Percentiles rank a stretch among this genome's conserved stretches.
phyloP scores from a whole-genome alignment of 1,140 invertebrate genomes.

The Aphaenogaster ashmeadi region DNA sequence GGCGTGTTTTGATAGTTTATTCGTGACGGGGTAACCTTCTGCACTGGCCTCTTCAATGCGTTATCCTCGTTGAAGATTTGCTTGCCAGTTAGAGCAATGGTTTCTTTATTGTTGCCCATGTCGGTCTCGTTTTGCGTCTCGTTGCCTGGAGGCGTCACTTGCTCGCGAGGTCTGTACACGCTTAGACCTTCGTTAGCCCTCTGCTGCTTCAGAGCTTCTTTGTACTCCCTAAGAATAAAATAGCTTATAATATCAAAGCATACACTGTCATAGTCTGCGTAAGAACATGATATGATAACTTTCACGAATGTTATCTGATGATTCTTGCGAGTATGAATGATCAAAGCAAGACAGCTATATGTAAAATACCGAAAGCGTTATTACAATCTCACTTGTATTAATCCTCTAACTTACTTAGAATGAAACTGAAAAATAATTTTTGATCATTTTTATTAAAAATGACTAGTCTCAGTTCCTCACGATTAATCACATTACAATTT shows the following conservation, averaged over 20 bases:
- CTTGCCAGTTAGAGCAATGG: conserved; percentile 72
- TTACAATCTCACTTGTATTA: conserved; percentile 10
- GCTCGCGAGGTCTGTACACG: conserved; percentile 90
- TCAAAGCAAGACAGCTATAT: conserved; percentile 29
- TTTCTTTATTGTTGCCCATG: conserved; percentile 66
- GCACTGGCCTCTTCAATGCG: conserved; percentile 87
- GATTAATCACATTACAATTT: background rate
- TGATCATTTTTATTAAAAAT: background rate
- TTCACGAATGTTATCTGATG: conserved; percentile 25
- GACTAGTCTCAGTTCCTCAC: too few relatives aligned
- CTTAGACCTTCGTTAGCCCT: conserved; percentile 91
- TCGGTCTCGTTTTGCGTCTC: conserved; percentile 81
- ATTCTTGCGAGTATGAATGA: conserved; percentile 26
- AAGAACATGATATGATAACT: conserved; percentile 24
- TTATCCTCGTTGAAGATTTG: conserved; percentile 84
- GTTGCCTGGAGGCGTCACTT: conserved; percentile 79
- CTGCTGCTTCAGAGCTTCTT: conserved; percentile 94
- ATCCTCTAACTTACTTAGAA: conserved; percentile 5
- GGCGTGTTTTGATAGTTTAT: conserved; percentile 82
- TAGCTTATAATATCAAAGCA: conserved; percentile 15
- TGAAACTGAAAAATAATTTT: background rate
- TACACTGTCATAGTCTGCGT: background rate
- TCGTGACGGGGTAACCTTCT: conserved; percentile 88
- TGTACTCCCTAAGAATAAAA: conserved; percentile 91
- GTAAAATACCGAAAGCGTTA: conserved; percentile 34